Base-by-base conservation (phyloP, 53 echinoderm and acorn worm species). In the Zoroaster sp. region DNA sequence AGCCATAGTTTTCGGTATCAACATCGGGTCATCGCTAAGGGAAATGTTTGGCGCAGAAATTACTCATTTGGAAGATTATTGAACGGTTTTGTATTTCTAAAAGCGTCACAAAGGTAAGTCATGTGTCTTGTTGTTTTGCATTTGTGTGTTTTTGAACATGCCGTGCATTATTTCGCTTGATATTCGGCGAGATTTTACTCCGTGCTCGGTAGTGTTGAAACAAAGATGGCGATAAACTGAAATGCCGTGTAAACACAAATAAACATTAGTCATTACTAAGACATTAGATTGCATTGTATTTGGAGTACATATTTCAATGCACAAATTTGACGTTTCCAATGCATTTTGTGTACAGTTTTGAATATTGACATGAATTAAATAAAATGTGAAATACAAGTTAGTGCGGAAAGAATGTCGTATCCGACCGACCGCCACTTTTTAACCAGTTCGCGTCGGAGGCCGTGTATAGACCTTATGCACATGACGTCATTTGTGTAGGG, bases 1-100 rank as follows among this genome's bases (percentile, higher is more conserved):
- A 67, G 81, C 81, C 81, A 81, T 81, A 81, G 81, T 81, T 81
- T 80, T 81, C 81, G 33, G 39, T 66, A 28, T 63, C 40, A 43
- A 54, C 23, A 40, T 54, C 66, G 28, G 81, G 66, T 42, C 81
- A 67, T 81, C 67, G 42, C 81, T 81, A 81, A n/a, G 7, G 81
- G 81, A 81, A 63, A 9, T 81, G 40, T 20, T 28, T 30, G 20
- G 31, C 30, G 2, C 30, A 66, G 7, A 66, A 45, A 68, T 81
- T 21, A 4, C 68, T 18, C 81, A 33, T 66, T 67, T 67, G 32
- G 20, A 15, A 11, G 23, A 59, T 21, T 59, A 28, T 2, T 59
- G 8, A 25, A 21, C 23, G 25, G 0, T 59, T 59, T 59, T 28
- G 3, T 59, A 2, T 59, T 28, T 25, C 28, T 28, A 15, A 59